Conservation (phyloP, 2,888 invertebrate species). For the Phengaris alcon region DNA sequence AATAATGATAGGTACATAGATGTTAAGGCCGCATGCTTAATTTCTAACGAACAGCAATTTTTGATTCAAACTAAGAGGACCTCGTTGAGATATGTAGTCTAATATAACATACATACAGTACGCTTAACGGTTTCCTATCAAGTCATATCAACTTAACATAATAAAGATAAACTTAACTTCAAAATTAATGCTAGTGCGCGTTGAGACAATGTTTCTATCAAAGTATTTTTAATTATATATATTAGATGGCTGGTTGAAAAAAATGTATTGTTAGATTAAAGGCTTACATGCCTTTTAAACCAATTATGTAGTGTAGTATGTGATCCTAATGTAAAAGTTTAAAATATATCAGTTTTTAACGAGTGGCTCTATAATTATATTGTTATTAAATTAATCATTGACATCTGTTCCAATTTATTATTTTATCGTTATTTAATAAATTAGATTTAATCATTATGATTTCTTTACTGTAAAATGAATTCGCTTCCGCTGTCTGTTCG, state of each 20-base stretch:
- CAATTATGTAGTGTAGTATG: neutral
- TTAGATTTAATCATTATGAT: too few relatives aligned
- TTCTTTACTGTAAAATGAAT: too few relatives aligned
- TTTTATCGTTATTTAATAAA: too few relatives aligned
- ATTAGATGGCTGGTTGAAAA: neutral
- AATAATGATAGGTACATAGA: neutral
- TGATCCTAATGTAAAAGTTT: neutral
- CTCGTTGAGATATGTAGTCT: neutral
- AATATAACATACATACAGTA: slow-evolving; percentile 1
- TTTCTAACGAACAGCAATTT: slow-evolving; percentile 5
- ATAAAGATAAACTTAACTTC: slow-evolving; percentile 11
- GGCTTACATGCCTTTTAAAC: neutral
- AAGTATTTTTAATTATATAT: neutral
- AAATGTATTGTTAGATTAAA: neutral
- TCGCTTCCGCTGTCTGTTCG: too few relatives aligned
- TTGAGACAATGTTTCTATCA: neutral
- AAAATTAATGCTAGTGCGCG: neutral
- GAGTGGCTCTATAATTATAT: too few relatives aligned
- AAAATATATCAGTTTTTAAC: too few relatives aligned
- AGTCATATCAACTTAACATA: slow-evolving; percentile 10
- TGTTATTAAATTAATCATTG: too few relatives aligned
- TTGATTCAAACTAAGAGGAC: neutral
- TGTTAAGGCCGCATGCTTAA: neutral
- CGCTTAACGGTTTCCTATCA: neutral
- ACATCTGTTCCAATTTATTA: too few relatives aligned